Evolutionary conservation across 2,888 invertebrate genomes (phyloP).

Genomic region (Noctua janthe): DNA sequence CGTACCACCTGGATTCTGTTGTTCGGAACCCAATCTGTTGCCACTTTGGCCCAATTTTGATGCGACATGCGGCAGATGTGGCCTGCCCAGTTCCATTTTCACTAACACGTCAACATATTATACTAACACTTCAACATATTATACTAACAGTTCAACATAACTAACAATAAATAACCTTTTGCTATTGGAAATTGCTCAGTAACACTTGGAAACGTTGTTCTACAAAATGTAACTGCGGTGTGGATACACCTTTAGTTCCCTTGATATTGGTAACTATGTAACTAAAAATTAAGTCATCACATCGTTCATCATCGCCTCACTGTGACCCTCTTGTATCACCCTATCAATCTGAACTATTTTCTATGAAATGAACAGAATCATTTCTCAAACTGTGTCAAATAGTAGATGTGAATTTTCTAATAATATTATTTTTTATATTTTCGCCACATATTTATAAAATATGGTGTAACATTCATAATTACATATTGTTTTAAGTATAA

Average conservation of each 20-base stretch:
- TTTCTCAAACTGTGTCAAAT: slow-evolving; percentile 82
- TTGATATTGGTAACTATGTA: slow-evolving; percentile 21
- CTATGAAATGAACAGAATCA: slow-evolving; percentile 63
- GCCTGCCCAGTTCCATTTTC: no score
- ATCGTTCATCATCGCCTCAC: slow-evolving; percentile 16
- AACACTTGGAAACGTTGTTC: no score
- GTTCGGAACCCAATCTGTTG: no score
- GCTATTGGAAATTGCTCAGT: no score
- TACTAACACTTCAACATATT: no score
- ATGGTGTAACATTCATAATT: slow-evolving; percentile 71
- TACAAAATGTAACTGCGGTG: no score
- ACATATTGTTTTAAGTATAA: slow-evolving; percentile 77
- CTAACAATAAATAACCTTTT: no score
- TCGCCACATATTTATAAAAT: slow-evolving; percentile 75
- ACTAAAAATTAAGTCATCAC: slow-evolving; percentile 22
- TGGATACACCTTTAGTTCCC: slow-evolving; percentile 1
- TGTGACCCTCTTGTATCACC: not conserved
- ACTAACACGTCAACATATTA: no score
- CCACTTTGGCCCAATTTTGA: no score
- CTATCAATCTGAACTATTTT: slow-evolving; percentile 59
- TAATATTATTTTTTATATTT: slow-evolving; percentile 67
- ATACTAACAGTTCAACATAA: no score
- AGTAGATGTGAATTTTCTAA: slow-evolving; percentile 74
- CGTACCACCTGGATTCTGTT: no score
- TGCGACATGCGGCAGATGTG: no score